Evolutionary conservation across 2,113 vertebrate species (phyloP), one percentile per base, ranked within the genome.

Genomic region (Pelecanus crispus): DNA sequence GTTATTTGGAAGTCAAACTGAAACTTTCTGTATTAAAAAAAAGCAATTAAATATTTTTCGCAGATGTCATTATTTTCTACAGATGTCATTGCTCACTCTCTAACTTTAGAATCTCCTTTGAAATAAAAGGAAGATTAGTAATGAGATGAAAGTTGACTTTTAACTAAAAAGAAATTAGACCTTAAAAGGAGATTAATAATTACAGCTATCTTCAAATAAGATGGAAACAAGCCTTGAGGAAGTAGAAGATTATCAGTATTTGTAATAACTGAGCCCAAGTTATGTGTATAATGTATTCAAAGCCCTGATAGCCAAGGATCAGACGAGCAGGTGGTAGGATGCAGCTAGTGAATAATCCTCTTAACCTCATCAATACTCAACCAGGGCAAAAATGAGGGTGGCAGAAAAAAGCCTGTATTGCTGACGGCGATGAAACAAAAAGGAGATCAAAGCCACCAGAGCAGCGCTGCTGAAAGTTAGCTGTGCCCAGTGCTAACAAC

Each of bases 91-190:
- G 56, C 59, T 74, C 22, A 3, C 55, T 78, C 87, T 75, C 90
- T 92, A 86, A 75, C 74, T 94, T 97, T 96, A 92, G 58, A 92
- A 84, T 84, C 56, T 72, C 75, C 90, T 97, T 97, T 96, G 96
- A 97, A 96, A 97, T 62, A 66, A 93, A 89, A 89, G 66, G 86
- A 73, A 97, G 94, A 95, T 97, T 80, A 97, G 88, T 90, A 94
- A 86, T 29, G 78, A 92, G 93, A 94, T 96, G 95, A 96, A 97
- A 96, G 94, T 66, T 78, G 77, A 86, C 85, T 93, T 93, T 82
- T 93, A 80, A 82, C 87, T 71, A 78, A 88, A 94, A 97, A 91
- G 89, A 92, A 96, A 92, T 84, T 86, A 92, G 80, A 15, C 73
- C 90, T 96, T 97, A 92, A 83, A 86, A 79, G 89, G 92, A 72